A percentile compares a stretch with the other conserved stretches of the same genome.
Conservation (phyloP, 2,888 invertebrate species). For the Nasonia oneida region DNA sequence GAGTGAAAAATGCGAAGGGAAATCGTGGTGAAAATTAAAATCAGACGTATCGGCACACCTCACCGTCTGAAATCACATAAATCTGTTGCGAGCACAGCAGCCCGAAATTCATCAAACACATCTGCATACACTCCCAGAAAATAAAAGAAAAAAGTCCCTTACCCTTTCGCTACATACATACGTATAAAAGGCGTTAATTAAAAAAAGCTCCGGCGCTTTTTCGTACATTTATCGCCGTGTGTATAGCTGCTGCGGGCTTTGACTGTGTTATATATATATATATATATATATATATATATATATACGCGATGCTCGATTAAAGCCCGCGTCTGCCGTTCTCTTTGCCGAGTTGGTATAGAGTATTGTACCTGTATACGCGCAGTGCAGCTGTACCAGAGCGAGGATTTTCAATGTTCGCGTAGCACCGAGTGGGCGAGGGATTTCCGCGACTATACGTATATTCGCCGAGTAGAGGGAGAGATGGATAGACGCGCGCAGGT, state of each 20-base stretch:
- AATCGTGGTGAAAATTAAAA: not conserved
- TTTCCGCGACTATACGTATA: not conserved
- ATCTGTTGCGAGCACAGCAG: not conserved
- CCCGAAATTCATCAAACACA: too few relatives aligned
- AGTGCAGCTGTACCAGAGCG: not conserved
- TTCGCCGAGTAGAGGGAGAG: not conserved
- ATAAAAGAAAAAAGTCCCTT: too few relatives aligned
- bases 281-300: not conserved
- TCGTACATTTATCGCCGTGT: not conserved
- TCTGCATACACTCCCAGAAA: too few relatives aligned
- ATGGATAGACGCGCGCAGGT: not conserved
- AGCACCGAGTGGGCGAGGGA: not conserved
- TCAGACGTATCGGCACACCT: not conserved
- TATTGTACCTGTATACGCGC: too few relatives aligned
- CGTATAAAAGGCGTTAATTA: not conserved
- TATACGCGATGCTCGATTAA: constrained; percentile 12
- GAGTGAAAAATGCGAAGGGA: not conserved
- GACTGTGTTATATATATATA: not conserved
- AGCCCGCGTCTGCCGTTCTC: not conserved
- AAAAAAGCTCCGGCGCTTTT: not conserved
- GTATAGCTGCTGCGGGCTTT: constrained; percentile 1
- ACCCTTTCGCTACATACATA: not conserved
- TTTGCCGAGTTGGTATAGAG: not conserved
- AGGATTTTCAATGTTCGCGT: not conserved
- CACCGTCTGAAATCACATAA: not conserved